Conservation (phyloP, 1,140 invertebrate species). For the Neoseiulus cucumeris region DNA sequence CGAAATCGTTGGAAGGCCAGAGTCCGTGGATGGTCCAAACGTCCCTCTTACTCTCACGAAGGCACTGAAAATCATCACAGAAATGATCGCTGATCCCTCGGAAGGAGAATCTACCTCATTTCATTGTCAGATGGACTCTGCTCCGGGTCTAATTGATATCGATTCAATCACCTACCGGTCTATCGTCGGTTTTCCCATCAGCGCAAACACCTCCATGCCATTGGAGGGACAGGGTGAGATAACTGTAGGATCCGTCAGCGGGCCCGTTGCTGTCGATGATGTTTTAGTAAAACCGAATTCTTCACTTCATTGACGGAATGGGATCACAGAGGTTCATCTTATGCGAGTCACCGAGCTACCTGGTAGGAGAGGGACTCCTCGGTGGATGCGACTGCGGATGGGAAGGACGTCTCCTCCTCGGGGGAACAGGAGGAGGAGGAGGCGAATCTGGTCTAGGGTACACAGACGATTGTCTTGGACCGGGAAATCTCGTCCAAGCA, state of each 20-base stretch:
- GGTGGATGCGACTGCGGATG: background rate
- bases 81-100: background rate
- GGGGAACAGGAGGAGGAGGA: background rate
- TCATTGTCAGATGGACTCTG: background rate
- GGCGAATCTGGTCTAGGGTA: background rate
- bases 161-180: background rate
- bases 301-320: background rate
- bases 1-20: background rate
- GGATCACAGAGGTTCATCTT: background rate
- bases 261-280: background rate
- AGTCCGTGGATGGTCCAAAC: slow-evolving; percentile 12
- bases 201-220: background rate
- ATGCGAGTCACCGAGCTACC: background rate
- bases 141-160: too few species aligned
- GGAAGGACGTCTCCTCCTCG: background rate
- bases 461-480: background rate
- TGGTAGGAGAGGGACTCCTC: background rate
- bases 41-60: background rate
- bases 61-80: background rate
- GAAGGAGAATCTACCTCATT: background rate
- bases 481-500: too few species aligned
- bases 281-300: background rate
- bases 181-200: background rate
- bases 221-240: background rate
- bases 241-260: background rate